Evolutionary conservation across 1,140 invertebrate species (phyloP).

Genomic region (Brachionus manjavacas): DNA sequence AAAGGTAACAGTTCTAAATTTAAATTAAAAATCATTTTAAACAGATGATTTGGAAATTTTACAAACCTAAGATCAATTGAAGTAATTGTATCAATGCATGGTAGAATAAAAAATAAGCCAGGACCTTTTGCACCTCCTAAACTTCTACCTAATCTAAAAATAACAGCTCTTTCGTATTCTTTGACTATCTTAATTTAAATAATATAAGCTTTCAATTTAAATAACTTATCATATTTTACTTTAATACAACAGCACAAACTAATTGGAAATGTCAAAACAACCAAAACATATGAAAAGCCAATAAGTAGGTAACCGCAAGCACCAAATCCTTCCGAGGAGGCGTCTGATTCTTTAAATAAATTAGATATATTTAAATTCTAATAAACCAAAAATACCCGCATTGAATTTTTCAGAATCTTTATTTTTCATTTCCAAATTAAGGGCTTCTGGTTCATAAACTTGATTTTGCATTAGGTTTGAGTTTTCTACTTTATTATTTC

Average conservation of each 20-base stretch:
- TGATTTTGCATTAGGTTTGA: background rate
- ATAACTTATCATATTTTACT: background rate
- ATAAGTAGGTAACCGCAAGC: slow-evolving; percentile 15
- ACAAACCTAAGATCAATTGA: slow-evolving; percentile 43
- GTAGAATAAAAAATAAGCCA: slow-evolving; percentile 44
- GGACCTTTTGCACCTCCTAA: slow-evolving; percentile 43
- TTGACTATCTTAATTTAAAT: slow-evolving; percentile 27
- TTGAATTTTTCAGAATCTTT: background rate
- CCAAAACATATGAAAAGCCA: slow-evolving; percentile 33
- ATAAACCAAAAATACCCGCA: background rate
- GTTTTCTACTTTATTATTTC: slow-evolving; percentile 14
- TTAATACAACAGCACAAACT: slow-evolving; percentile 36
- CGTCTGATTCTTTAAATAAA: background rate
- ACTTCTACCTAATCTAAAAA: slow-evolving; percentile 42
- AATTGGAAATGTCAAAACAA: slow-evolving; percentile 39
- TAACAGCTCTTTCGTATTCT: slow-evolving; percentile 45
- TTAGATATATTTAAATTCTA: background rate
- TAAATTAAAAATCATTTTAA: background rate
- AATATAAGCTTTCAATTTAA: background rate
- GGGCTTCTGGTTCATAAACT: background rate
- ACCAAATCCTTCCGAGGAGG: background rate
- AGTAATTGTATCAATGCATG: slow-evolving; percentile 41
- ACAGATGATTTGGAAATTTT: background rate
- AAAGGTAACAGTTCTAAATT: slow-evolving; percentile 36
- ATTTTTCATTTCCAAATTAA: background rate